Evolutionary conservation across 2,888 invertebrate species (phyloP), one percentile per base, ranked within the genome.

Genomic region (Agrotis ipsilon): DNA sequence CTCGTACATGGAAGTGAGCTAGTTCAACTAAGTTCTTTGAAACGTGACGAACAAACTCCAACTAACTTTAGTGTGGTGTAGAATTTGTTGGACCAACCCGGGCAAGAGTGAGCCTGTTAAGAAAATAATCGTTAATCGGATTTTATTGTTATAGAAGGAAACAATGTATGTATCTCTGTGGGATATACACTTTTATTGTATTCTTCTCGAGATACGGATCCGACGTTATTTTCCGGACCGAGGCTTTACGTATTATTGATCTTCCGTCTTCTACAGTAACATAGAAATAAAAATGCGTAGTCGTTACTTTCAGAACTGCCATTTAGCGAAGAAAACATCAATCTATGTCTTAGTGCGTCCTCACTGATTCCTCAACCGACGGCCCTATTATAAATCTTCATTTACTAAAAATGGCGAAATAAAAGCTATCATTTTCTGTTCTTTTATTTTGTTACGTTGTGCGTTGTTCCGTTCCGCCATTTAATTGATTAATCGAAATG

Each of bases 381-480:
- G 39, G 57, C 48, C 71, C 73, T 54, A 70, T 68, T 78, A 83
- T 72, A 78, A 73, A 79, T 82, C 82, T 78, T 78, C 82, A 82
- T 79, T 79, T 82, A 72, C 59, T 62, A 62, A 78, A 78, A 81
- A 78, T 65, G 52, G 49, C 48, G 59, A 55, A 70, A 73, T 63
- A 62, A 54, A 81, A 72, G 74, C 51, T 64, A 46, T 78, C 2
- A 64, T 67, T 78, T 78, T 71, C 48, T 46, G 62, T 57, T 66
- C 43, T 46, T 51, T 48, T 66, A 39, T 67, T 61, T 48, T 21
- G 57, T 58, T 43, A 43, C 51, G 46, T 9, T 13, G 14, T 43
- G 27, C 51, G 46, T 9, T 13, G 14, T 19, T 43, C 18, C 19
- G 32, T 46, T 58, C 48, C 6, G 78, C 54, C 59, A 55, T 78